These are phyloP conservation scores for Petaurus breviceps DNA, from an alignment of 2,113 vertebrate genomes.

Conservation along the genomic window DNA sequence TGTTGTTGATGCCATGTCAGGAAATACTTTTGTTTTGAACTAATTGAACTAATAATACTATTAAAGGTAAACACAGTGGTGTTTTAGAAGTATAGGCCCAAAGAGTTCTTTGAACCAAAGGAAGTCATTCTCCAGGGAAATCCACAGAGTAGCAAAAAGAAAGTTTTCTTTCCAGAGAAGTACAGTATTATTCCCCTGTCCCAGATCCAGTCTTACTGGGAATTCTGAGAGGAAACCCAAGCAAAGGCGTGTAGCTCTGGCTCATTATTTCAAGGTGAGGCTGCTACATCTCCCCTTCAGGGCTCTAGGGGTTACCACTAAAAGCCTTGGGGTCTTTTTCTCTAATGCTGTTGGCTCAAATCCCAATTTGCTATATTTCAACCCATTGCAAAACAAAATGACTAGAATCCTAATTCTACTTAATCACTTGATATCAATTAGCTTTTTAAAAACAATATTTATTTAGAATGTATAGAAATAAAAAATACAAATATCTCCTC, in stretches of 20 bases:
- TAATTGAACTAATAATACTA: neutral
- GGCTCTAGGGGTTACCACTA: neutral
- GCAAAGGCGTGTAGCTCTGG: neutral
- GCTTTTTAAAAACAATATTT: neutral
- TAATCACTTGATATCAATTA: neutral
- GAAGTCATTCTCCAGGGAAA: neutral
- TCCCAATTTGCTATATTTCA: neutral
- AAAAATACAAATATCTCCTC: neutral
- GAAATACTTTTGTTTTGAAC: neutral
- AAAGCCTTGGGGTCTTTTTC: neutral
- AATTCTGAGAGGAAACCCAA: neutral
- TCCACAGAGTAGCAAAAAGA: neutral
- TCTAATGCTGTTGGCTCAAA: neutral
- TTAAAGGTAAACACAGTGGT: neutral
- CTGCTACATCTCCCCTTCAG: neutral
- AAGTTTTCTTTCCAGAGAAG: neutral
- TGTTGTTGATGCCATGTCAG: neutral
- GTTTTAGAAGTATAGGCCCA: neutral
- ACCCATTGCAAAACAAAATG: neutral
- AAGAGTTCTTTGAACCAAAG: neutral
- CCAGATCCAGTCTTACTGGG: no score
- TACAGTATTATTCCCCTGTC: neutral
- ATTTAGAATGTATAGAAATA: neutral
- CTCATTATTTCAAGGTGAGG: neutral
- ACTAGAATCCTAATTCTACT: neutral